Percentiles rank a stretch among this genome's conserved stretches.
Evolutionary conservation across 2,113 vertebrate genomes (phyloP).

Genomic region (Platichthys stellatus): DNA sequence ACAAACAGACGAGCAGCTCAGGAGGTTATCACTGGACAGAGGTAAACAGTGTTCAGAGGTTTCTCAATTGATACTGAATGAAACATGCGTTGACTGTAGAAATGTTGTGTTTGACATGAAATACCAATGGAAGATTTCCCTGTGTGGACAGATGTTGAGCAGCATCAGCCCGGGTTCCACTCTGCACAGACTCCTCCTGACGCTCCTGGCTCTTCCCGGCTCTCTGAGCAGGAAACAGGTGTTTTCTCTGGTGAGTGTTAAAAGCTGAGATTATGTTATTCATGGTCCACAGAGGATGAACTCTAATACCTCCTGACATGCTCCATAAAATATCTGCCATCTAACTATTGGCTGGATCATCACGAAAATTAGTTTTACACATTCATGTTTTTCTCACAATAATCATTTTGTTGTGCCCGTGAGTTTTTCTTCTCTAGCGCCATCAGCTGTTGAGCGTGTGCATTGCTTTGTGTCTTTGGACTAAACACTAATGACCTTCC

Average conservation of each 20-base stretch:
- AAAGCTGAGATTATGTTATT: not conserved
- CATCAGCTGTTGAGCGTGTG: too few species aligned
- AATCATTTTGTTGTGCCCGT: too few species aligned
- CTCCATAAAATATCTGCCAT: too few species aligned
- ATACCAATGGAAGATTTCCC: not conserved
- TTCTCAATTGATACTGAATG: not conserved
- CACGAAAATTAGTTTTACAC: too few species aligned
- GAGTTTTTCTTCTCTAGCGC: too few species aligned
- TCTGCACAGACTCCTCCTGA: constrained; percentile 68
- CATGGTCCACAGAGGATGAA: not conserved
- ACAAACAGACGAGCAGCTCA: not conserved
- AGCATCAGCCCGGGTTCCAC: not conserved
- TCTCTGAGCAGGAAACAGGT: constrained; percentile 56
- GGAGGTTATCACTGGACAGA: constrained; percentile 16
- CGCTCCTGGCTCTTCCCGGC: constrained; percentile 72
- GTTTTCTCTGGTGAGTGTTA: constrained; percentile 71
- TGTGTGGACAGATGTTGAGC: constrained; percentile 39
- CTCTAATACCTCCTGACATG: too few species aligned
- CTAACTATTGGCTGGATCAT: too few species aligned
- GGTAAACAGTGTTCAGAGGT: constrained; percentile 22
- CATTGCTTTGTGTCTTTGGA: not conserved
- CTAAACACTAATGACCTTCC: not conserved
- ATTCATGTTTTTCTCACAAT: too few species aligned
- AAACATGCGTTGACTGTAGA: not conserved
- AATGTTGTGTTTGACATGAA: not conserved